phyloP scores from a whole-genome alignment of 1,140 invertebrate genomes.

The Varroa destructor region DNA sequence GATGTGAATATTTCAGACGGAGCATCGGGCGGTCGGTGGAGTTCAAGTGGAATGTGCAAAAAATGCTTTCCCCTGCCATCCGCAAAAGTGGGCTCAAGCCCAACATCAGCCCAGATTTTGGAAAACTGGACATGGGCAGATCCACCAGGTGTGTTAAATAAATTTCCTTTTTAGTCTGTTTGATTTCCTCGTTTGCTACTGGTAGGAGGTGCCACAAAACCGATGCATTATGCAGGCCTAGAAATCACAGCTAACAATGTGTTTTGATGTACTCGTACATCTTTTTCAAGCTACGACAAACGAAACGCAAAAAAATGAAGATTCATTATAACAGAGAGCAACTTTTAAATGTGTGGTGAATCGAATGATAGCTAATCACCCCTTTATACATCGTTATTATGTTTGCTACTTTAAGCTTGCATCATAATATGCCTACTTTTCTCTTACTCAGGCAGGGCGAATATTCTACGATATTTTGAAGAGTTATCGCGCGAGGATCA shows the following conservation, averaged over 20 bases:
- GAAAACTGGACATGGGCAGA: constrained; percentile 23
- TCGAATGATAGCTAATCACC: too few species aligned
- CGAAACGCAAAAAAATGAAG: too few species aligned
- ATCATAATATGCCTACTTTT: neutral
- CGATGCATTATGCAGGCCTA: too few species aligned
- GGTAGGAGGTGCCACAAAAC: neutral
- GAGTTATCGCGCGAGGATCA: constrained; percentile 1
- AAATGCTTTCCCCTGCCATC: constrained; percentile 8
- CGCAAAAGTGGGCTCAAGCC: neutral
- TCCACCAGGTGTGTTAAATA: constrained; percentile 4
- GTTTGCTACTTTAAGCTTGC: neutral
- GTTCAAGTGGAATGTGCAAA: constrained; percentile 1
- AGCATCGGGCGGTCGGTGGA: too few species aligned
- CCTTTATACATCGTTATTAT: too few species aligned
- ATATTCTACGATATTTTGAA: constrained; percentile 7
- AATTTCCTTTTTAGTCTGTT: neutral
- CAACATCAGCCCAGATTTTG: neutral
- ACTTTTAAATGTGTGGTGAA: too few species aligned
- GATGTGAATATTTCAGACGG: too few species aligned
- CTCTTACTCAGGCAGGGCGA: neutral
- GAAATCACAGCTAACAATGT: too few species aligned
- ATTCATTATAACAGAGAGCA: too few species aligned
- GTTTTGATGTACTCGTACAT: too few species aligned
- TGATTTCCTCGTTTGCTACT: neutral
- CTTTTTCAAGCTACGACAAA: too few species aligned